Evolutionary conservation across 2,888 invertebrate genomes (phyloP), one percentile per base, ranked within the genome.

Genomic region (Mantis religiosa): DNA sequence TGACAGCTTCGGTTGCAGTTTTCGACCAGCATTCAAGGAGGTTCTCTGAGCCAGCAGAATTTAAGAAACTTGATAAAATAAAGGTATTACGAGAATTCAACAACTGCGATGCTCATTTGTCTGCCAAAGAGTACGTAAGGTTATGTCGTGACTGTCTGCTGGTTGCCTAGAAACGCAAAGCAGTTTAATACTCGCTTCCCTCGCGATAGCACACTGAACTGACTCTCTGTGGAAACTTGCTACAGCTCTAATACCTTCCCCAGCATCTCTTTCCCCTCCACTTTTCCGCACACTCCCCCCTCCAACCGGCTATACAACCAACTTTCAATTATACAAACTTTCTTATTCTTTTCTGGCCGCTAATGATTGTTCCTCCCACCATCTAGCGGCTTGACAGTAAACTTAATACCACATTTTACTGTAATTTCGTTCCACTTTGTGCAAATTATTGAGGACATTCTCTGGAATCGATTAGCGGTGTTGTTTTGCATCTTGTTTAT

Each of bases 271-370:
- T 12, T 82, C 87, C 87, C 87, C 82, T 30, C 87, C 87, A 82
- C 82, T 34, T 9, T 27, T 47, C 28, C 86, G 20, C 28, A 28
- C 34, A 25, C 87, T 87, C 25, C 30, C 41, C 87, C 87, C 81
- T 27, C 87, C 27, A 25, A 47, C 84, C 25, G 27, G n/a, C 54
- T 82, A 41, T 81, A 82, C 30, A 27, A 87, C 87, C 82, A 87
- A 87, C 87, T 87, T 82, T 87, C 87, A 87, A 87, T 87, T 82
- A 34, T 87, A 28, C 87, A 82, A 82, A 87, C 82, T 82, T 87
- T 87, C 82, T 87, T 82, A 71, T 71, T 71, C 54, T 71, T 71
- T 71, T 71, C 54, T 20, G 54, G 54, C 54, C 54, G 54, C 54
- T 71, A 71, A 71, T 71, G 54, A 71, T 71, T 71, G 54, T 71